These are phyloP conservation scores for Actinernus sp. DNA, from an alignment of 92 coral and sea anemone genomes.

Conservation along the genomic window DNA sequence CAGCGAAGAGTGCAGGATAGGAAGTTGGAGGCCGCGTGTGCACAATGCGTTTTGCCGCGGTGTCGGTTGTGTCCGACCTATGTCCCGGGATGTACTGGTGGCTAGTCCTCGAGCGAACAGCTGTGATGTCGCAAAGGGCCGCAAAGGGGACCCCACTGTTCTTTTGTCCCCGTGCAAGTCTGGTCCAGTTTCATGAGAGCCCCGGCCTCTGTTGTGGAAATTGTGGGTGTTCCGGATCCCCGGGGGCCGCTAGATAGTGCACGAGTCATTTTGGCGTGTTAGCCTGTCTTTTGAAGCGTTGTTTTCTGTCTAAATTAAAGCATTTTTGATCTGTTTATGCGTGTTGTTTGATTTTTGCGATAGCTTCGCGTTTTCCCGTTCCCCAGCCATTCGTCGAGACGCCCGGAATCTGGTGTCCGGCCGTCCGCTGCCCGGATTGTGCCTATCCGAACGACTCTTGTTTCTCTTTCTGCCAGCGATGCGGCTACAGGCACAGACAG, in stretches of 20 bases:
- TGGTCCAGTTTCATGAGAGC: not conserved
- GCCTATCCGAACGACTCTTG: conserved; percentile 54
- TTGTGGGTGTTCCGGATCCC: conserved; percentile 46
- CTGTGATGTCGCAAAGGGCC: conserved; percentile 14
- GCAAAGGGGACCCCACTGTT: conserved; percentile 20
- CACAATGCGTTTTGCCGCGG: too few species aligned
- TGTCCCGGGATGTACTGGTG: conserved; percentile 29
- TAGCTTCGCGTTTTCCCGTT: not conserved
- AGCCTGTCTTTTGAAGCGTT: too few species aligned
- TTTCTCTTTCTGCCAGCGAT: conserved; percentile 51
- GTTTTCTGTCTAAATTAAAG: too few species aligned
- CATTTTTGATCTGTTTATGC: too few species aligned
- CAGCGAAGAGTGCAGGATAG: too few species aligned
- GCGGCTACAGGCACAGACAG: conserved; percentile 37
- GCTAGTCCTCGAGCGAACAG: conserved; percentile 16
- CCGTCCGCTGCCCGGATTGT: conserved; percentile 49
- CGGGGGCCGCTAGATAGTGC: too few species aligned
- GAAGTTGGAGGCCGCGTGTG: too few species aligned
- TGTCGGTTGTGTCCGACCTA: too few species aligned
- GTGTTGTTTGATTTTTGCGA: not conserved
- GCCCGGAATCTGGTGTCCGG: conserved; percentile 54
- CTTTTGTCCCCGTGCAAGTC: conserved; percentile 28
- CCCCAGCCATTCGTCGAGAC: conserved; percentile 29
- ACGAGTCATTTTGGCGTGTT: too few species aligned
- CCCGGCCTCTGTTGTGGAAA: conserved; percentile 51